Evolutionary conservation across 2,888 invertebrate species (phyloP).

Genomic region (Chrysomela aeneicollis): DNA sequence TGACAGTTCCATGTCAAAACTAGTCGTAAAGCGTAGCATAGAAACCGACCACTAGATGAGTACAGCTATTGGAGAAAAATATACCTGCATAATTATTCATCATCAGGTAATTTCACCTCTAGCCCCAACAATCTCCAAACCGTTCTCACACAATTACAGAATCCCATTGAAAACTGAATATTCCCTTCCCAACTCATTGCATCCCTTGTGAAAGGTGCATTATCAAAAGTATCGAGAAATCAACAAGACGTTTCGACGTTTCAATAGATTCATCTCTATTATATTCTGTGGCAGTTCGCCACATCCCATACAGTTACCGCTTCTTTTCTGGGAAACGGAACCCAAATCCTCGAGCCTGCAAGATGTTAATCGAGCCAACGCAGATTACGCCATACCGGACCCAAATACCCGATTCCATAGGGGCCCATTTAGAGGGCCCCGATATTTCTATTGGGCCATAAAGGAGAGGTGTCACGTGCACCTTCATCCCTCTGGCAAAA

Average conservation of each 20-base stretch:
- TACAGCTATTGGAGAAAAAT: too few relatives aligned
- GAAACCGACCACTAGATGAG: too few relatives aligned
- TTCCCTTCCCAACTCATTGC: background rate
- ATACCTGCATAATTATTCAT: too few relatives aligned
- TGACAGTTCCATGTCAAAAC: too few relatives aligned
- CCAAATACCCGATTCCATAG: background rate
- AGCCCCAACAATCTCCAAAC: too few relatives aligned
- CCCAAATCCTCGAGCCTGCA: background rate
- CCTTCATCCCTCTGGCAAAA: conserved; percentile 1
- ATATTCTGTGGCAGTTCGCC: conserved; percentile 5
- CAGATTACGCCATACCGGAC: background rate
- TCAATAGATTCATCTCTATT: conserved; percentile 23
- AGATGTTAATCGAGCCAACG: background rate
- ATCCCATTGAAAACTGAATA: background rate
- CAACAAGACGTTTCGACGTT: conserved; percentile 14
- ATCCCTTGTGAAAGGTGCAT: conserved; percentile 10
- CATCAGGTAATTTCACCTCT: too few relatives aligned
- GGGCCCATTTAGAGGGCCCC: background rate
- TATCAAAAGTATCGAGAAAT: conserved; percentile 16
- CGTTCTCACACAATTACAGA: conserved; percentile 1
- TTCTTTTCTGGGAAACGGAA: conserved; percentile 15
- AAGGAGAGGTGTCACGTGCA: conserved; percentile 5
- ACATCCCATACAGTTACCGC: conserved; percentile 9
- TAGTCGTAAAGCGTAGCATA: too few relatives aligned
- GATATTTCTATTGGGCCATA: background rate